These are phyloP conservation scores for Aphidius colemani DNA, from an alignment of 2,888 invertebrate species.

Conservation along the genomic window DNA sequence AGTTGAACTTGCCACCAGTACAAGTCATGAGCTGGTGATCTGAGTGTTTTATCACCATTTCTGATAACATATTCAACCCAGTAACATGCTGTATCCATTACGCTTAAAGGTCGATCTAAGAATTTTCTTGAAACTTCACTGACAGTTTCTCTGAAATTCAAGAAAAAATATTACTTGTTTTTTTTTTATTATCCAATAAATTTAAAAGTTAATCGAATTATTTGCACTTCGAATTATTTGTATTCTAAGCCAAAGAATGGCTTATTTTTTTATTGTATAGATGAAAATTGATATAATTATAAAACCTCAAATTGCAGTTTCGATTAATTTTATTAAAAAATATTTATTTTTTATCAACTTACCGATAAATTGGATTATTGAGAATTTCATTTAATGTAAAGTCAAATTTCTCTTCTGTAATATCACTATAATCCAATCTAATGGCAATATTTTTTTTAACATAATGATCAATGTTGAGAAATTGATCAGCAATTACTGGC, in stretches of 20 bases:
- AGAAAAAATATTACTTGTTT: not conserved
- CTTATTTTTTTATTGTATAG: no score
- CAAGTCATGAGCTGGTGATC: conserved; percentile 40
- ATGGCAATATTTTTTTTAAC: conserved; percentile 41
- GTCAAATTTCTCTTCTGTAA: conserved; percentile 54
- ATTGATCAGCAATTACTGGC: conserved; percentile 47
- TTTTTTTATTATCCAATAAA: no score
- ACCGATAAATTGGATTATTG: conserved; percentile 54
- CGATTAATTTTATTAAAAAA: no score
- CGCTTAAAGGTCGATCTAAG: conserved; percentile 44
- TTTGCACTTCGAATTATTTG: no score
- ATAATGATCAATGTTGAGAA: conserved; percentile 41
- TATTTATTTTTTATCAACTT: no score
- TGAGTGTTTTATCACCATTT: conserved; percentile 42
- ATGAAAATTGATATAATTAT: no score
- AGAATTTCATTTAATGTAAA: conserved; percentile 53
- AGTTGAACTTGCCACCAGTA: conserved; percentile 45
- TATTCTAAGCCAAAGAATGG: no score
- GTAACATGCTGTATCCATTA: conserved; percentile 42
- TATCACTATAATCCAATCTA: conserved; percentile 28
- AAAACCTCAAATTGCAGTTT: no score
- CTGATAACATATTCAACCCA: conserved; percentile 51
- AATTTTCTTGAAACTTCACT: conserved; percentile 36
- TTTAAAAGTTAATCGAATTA: no score
- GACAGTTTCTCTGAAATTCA: conserved; percentile 25